Evolutionary conservation across 2,888 invertebrate species (phyloP).

Genomic region (Alcis repandata): DNA sequence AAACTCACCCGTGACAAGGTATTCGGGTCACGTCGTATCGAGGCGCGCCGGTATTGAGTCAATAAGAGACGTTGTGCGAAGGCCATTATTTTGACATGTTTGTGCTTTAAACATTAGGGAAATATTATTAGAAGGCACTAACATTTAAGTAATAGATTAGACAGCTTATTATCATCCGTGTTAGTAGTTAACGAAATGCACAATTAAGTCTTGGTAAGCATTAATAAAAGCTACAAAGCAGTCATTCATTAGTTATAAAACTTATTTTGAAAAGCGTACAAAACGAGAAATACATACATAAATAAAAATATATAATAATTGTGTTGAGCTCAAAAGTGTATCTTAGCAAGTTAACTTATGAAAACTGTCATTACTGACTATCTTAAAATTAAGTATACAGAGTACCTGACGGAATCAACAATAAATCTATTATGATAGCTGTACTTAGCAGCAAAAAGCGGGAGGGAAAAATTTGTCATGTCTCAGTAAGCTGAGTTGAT

Average conservation of each 20-base stretch:
- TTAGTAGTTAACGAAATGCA: conserved; percentile 15
- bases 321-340: conserved; percentile 11
- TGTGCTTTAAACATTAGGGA: not conserved
- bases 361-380: not conserved
- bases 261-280: conserved; percentile 8
- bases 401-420: conserved; percentile 15
- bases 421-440: not conserved
- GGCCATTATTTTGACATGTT: not conserved
- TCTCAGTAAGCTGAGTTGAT: too few relatives aligned
- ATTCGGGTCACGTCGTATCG: not conserved
- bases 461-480: too few relatives aligned
- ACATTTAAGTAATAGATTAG: not conserved
- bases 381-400: conserved; percentile 24
- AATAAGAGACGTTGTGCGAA: not conserved
- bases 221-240: conserved; percentile 3
- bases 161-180: not conserved
- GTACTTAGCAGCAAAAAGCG: not conserved
- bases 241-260: not conserved
- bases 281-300: not conserved
- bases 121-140: conserved; percentile 13
- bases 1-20: too few relatives aligned
- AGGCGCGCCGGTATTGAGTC: not conserved
- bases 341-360: not conserved
- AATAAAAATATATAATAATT: not conserved
- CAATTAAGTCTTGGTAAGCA: conserved; percentile 24